A percentile compares a stretch with the other conserved stretches of the same genome.
phyloP scores from a whole-genome alignment of 1,140 invertebrate genomes.

The Zeugodacus cucurbitae region DNA sequence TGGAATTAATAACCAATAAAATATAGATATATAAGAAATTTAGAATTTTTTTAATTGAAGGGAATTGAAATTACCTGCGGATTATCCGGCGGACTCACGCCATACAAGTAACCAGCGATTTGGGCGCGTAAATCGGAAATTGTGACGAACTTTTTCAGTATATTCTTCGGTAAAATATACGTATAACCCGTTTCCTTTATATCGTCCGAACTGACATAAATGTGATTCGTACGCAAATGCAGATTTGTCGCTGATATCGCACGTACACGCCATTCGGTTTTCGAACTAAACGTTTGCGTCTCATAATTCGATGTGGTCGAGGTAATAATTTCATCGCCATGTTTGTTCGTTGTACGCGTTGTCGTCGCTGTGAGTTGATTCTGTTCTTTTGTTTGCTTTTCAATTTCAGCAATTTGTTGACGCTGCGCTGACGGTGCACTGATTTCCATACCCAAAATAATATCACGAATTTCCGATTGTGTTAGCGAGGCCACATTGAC shows the following conservation, averaged over 20 bases:
- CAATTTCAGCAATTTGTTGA: constrained; percentile 99
- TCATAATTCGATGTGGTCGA: constrained; percentile 99
- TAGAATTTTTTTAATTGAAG: background rate
- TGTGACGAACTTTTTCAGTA: constrained; percentile 99
- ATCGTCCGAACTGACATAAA: constrained; percentile 98
- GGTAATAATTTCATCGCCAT: constrained; percentile 99
- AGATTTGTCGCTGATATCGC: constrained; percentile 99
- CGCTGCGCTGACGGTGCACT: constrained; percentile 97
- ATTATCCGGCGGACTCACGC: constrained; percentile 96
- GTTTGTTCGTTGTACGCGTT: constrained; percentile 98
- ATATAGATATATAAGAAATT: background rate
- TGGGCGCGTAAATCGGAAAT: constrained; percentile 96
- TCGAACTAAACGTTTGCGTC: constrained; percentile 96
- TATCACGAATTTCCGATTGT: constrained; percentile 98
- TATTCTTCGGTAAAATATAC: constrained; percentile 98
- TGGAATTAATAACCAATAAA: background rate
- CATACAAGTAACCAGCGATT: constrained; percentile 97
- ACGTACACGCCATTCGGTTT: constrained; percentile 98
- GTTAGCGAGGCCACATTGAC: constrained; percentile 99
- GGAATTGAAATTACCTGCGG: constrained; percentile 89
- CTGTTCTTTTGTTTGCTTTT: constrained; percentile 99
- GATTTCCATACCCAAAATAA: constrained; percentile 99
- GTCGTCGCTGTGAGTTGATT: constrained; percentile 98
- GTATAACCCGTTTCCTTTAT: constrained; percentile 99
- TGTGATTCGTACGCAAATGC: constrained; percentile 98